Evolutionary conservation across 2,113 vertebrate genomes (phyloP), one percentile per base, ranked within the genome.

Genomic region (Pimephales promelas): DNA sequence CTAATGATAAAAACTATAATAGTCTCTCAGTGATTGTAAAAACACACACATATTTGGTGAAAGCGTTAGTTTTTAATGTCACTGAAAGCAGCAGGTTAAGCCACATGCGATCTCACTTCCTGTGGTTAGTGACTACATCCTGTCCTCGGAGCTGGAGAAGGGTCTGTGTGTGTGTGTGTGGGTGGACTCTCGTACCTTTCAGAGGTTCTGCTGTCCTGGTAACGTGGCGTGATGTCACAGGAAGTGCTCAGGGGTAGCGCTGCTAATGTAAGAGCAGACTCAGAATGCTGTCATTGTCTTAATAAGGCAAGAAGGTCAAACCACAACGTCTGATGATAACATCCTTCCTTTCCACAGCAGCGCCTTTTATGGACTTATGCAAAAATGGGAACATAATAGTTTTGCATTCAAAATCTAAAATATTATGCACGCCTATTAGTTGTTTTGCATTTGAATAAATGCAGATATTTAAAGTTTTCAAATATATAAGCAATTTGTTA

Each of bases 151-250:
- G 24, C 6, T 45, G 28, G 52, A 34, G 73, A 54, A 45, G 6
- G 62, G 57, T 40, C 66, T 43, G 83, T 74, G 59, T 59, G 74
- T 49, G 43, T 43, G 83, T 74, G 59, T 59, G 74, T 49, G 43
- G 73, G 31, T 76, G 68, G 73, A 75, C 59, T 56, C 31, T 47
- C 64, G 4, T 16, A 22, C 66, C 59, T 57, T 26, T 47, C 10
- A 47, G 36, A 47, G 2, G 20, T 22, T 43, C 2, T n/a, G 45
- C 9, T 22, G 3, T 71, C 36, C 36, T 71, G 68, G 31, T 22
- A 20, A 36, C 9, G 10, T 22, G 66, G 43, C 31, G 74, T 79
- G 47, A 61, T 85, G 84, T 86, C 73, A 82, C 75, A 89, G 72
- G 74, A 86, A 83, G 84, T 85, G 82, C 18, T 62, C 3, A 45